Conservation (phyloP, 2,113 vertebrate genomes). For the Scomber colias region DNA sequence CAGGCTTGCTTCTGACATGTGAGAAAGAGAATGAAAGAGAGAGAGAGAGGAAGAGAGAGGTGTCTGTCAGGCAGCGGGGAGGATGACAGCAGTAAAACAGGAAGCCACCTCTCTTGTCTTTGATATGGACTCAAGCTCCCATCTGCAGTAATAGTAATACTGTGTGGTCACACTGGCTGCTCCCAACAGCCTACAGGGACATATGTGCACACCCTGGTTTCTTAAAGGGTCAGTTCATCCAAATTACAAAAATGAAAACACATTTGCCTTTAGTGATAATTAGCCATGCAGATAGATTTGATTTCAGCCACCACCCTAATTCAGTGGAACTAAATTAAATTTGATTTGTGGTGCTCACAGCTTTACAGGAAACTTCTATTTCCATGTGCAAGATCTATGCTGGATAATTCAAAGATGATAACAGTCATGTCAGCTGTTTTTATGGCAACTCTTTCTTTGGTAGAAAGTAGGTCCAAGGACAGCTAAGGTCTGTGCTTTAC, state of each 20-base stretch:
- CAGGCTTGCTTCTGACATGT: constrained; percentile 14
- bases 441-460: background rate
- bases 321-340: no score
- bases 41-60: background rate
- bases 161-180: background rate
- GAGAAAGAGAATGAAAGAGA: background rate
- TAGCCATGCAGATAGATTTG: background rate
- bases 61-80: background rate
- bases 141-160: constrained; percentile 7
- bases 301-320: no score
- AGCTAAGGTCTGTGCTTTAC: background rate
- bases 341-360: no score
- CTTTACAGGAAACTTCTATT: no score
- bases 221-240: background rate
- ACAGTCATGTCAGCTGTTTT: no score
- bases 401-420: no score
- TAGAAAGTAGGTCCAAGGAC: background rate
- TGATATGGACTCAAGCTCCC: constrained; percentile 44
- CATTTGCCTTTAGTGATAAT: background rate
- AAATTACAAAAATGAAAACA: background rate
- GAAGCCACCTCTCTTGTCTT: constrained; percentile 15
- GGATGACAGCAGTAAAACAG: constrained; percentile 1
- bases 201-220: background rate
- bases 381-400: no score
- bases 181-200: background rate